These are phyloP conservation scores for Ctenochaetus hawaiiensis DNA, from an alignment of 2,797 vertebrate genomes.

Conservation along the genomic window DNA sequence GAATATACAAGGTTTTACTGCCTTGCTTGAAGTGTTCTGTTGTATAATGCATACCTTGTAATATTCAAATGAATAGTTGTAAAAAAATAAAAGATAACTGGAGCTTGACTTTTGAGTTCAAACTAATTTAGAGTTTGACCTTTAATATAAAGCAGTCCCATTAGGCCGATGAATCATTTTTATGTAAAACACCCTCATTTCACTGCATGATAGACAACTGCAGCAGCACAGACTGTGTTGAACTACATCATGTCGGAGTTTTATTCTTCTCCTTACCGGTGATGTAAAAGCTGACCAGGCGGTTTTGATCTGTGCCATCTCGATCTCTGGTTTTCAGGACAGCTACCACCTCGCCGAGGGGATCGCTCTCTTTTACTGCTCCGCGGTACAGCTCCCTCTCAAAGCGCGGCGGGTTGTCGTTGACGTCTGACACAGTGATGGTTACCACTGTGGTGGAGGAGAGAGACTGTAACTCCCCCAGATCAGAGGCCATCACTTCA, in stretches of 20 bases:
- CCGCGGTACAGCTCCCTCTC: slow-evolving; percentile 93
- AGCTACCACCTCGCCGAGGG: slow-evolving; percentile 92
- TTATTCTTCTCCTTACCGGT: slow-evolving; percentile 86
- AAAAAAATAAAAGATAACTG: slow-evolving; percentile 35
- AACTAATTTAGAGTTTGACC: slow-evolving; percentile 56
- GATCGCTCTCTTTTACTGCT: slow-evolving; percentile 93
- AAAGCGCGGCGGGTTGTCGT: slow-evolving; percentile 95
- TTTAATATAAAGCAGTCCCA: slow-evolving; percentile 50
- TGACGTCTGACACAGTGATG: slow-evolving; percentile 92
- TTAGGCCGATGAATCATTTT: slow-evolving; percentile 34
- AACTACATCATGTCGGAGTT: background rate
- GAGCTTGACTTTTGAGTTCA: slow-evolving; percentile 50
- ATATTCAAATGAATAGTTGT: slow-evolving; percentile 32
- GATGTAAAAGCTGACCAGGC: slow-evolving; percentile 92
- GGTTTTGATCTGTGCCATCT: slow-evolving; percentile 92
- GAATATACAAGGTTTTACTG: background rate
- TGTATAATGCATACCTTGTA: slow-evolving; percentile 6
- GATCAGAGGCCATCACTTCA: slow-evolving; percentile 90
- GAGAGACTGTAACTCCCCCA: slow-evolving; percentile 89
- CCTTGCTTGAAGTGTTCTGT: slow-evolving; percentile 3
- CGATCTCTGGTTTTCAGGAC: slow-evolving; percentile 92
- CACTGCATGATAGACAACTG: slow-evolving; percentile 1
- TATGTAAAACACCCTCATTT: slow-evolving; percentile 37
- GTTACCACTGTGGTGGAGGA: slow-evolving; percentile 90
- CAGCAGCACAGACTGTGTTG: slow-evolving; percentile 4